Percentiles rank a stretch among this genome's conserved stretches.
These are phyloP conservation scores for Regulus satrapa DNA, from an alignment of 2,113 vertebrate genomes.

Conservation along the genomic window DNA sequence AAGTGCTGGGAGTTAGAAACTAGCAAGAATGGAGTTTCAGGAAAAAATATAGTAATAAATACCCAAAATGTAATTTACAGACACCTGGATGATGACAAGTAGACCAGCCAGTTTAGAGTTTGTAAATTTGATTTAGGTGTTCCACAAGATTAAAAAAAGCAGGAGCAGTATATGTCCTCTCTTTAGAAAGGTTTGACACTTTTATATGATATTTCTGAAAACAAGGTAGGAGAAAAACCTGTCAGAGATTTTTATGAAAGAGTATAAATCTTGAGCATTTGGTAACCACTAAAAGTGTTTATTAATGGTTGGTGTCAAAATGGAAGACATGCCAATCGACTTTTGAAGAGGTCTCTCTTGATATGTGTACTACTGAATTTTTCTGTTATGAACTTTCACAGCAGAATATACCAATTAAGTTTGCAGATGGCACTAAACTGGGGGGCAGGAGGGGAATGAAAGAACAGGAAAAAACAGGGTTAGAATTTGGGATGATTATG, in stretches of 20 bases:
- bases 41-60: background rate
- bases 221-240: background rate
- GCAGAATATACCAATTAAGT: background rate
- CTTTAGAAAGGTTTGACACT: background rate
- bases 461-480: background rate
- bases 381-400: background rate
- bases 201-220: background rate
- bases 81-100: background rate
- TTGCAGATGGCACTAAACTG: background rate
- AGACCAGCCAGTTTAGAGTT: background rate
- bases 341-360: background rate
- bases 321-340: accelerated
- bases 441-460: background rate
- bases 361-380: background rate
- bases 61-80: background rate
- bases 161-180: background rate
- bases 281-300: background rate
- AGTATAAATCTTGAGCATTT: background rate
- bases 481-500: background rate
- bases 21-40: background rate
- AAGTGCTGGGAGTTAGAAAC: background rate
- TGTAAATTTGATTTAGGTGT: background rate
- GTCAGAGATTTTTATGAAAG: background rate
- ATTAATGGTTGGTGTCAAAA: background rate
- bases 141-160: background rate